Percentiles rank a stretch among this genome's conserved stretches.
phyloP scores from a whole-genome alignment of 2,888 invertebrate genomes.

The Pseudoips prasinana region DNA sequence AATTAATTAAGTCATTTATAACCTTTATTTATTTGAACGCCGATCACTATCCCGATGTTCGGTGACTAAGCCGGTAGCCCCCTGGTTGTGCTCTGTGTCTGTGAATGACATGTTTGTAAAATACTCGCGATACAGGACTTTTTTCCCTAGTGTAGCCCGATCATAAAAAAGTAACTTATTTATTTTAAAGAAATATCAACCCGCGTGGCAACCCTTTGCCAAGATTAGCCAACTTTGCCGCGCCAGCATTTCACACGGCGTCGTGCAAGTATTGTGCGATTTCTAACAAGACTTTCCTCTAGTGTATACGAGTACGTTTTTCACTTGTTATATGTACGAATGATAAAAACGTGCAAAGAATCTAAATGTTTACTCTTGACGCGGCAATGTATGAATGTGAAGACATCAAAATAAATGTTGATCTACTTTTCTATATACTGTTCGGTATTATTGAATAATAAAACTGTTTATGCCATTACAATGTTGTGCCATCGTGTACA shows the following conservation, averaged over 20 bases:
- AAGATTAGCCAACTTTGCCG: conserved; percentile 42
- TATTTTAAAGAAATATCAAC: conserved; percentile 3
- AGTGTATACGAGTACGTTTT: conserved; percentile 45
- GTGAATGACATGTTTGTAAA: too few species aligned
- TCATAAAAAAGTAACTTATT: too few species aligned
- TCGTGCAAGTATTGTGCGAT: conserved; percentile 34
- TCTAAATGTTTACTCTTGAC: conserved; percentile 28
- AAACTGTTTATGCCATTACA: too few species aligned
- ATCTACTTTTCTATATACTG: conserved; percentile 6
- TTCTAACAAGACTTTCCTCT: conserved; percentile 45
- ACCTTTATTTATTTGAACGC: too few species aligned
- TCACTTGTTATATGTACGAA: conserved; percentile 56
- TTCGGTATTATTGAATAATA: conserved; percentile 14
- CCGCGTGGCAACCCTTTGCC: conserved; percentile 19
- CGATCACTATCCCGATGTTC: too few species aligned
- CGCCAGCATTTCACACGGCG: conserved; percentile 34
- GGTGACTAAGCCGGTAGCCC: too few species aligned
- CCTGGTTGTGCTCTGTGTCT: too few species aligned
- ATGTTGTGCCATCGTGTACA: too few species aligned
- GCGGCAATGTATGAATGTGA: conserved; percentile 17
- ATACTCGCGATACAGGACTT: too few species aligned
- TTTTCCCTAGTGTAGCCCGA: too few species aligned
- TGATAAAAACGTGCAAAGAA: conserved; percentile 53
- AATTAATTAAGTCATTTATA: too few species aligned
- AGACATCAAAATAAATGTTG: conserved; percentile 17